Evolutionary conservation across 2,888 invertebrate species (phyloP).

Genomic region (Nudaria mundana): DNA sequence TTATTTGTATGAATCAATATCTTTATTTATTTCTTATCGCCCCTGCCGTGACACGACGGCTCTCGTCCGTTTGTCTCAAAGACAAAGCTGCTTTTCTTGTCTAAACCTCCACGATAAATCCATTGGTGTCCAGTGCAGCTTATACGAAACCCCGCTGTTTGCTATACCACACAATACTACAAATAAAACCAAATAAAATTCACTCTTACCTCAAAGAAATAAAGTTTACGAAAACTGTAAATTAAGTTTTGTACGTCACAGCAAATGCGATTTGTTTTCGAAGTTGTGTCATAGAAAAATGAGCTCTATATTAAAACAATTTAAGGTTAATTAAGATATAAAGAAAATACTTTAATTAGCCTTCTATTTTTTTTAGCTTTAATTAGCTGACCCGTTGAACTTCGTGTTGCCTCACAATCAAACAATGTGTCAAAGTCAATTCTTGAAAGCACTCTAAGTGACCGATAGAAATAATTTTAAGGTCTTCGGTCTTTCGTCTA

Average conservation of each 20-base stretch:
- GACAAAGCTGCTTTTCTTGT: slow-evolving; percentile 69
- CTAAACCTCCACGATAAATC: slow-evolving; percentile 69
- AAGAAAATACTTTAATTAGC: no score
- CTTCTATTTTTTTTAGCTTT: no score
- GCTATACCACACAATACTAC: slow-evolving; percentile 22
- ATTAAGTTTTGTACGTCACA: slow-evolving; percentile 18
- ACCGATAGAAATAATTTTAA: no score
- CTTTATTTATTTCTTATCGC: slow-evolving; percentile 38
- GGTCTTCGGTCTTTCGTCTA: no score
- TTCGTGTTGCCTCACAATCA: no score
- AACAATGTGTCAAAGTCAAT: no score
- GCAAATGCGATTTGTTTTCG: slow-evolving; percentile 23
- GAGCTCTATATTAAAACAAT: slow-evolving; percentile 8
- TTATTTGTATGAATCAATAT: slow-evolving; percentile 30
- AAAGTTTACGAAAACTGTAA: slow-evolving; percentile 9
- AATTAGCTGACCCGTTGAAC: no score
- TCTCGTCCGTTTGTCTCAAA: slow-evolving; percentile 59
- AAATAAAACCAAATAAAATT: slow-evolving; percentile 8
- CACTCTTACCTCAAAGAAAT: slow-evolving; percentile 3
- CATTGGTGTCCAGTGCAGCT: slow-evolving; percentile 70
- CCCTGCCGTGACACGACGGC: slow-evolving; percentile 33
- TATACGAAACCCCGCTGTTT: slow-evolving; percentile 40
- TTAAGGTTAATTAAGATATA: slow-evolving; percentile 17
- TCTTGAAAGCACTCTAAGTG: no score
- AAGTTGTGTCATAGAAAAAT: slow-evolving; percentile 18